phyloP scores from a whole-genome alignment of 2,797 vertebrate genomes.

The Acanthiza pusilla region DNA sequence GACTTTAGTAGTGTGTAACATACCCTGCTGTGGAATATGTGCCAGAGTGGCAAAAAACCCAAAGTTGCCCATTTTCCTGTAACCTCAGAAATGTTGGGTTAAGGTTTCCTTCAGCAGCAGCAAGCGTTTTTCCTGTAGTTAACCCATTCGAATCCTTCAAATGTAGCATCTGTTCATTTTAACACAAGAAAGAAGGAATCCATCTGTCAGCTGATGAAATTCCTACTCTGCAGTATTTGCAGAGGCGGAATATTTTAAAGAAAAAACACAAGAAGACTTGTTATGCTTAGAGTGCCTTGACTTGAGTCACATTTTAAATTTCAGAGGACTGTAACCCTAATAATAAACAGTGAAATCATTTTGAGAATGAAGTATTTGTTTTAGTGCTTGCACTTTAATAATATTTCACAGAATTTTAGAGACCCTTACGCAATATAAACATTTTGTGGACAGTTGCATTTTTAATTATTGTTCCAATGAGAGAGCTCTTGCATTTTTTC shows the following conservation, averaged over 20 bases:
- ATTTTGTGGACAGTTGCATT: slow-evolving; percentile 51
- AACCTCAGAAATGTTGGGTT: neutral
- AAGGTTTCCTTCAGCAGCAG: neutral
- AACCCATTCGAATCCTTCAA: neutral
- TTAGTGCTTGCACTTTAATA: slow-evolving; percentile 7
- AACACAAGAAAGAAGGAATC: neutral
- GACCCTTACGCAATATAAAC: slow-evolving; percentile 29
- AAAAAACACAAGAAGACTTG: neutral
- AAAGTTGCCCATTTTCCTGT: neutral
- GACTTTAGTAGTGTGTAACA: neutral
- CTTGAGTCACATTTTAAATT: neutral
- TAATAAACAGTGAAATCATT: neutral
- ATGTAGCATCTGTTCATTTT: neutral
- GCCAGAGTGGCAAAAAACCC: neutral
- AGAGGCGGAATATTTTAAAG: slow-evolving; percentile 19
- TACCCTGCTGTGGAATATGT: neutral
- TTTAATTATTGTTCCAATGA: slow-evolving; percentile 68
- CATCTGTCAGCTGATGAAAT: neutral
- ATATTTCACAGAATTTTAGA: slow-evolving; percentile 59
- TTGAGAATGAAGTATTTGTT: neutral
- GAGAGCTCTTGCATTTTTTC: slow-evolving; percentile 48
- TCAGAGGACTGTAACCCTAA: neutral
- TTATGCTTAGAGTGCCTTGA: neutral
- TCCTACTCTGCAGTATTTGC: neutral
- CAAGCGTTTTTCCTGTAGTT: neutral